Base-by-base conservation (phyloP, 2,888 invertebrate species). In the Spicauda simplicius region DNA sequence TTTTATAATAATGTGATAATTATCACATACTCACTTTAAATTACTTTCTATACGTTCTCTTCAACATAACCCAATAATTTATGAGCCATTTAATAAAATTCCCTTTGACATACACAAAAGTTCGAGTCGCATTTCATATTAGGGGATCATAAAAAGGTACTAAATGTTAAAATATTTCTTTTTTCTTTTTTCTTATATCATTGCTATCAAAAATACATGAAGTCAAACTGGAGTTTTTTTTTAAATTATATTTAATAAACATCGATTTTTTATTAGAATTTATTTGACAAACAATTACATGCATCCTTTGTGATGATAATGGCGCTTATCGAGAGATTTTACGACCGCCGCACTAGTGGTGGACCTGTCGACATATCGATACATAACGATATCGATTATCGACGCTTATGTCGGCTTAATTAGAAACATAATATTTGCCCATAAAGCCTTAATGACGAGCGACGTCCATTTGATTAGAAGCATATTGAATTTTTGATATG, bases 271-370 rank as follows among this genome's bases (percentile, higher is more conserved):
- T 91, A 91, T 91, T 91, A 88, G 79, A 90, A 92, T 92, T 93
- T 92, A 93, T 93, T 91, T 91, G 92, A 93, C 92, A 92, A 92
- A 92, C 91, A 93, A 92, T 91, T 90, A 92, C 88, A 89, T 85
- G 90, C 85, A 84, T 87, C 91, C 84, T 91, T 93, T 93, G 91
- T 91, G 90, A 91, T 91, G 86, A 87, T 90, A 91, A 92, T 91
- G 87, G 88, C 76, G 80, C 82, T 87, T 90, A 91, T 90, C 91
- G 81, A 86, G 87, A 88, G 81, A 82, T 90, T 92, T 92, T 92
- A 92, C 79, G 92, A 85, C 79, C 80, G 80, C 76, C 78, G 76
- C 76, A 75, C 76, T 83, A 86, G 85, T 77, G 89, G 73, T 77
- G n/a, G 67, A 70, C 64, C 50, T 57, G 63, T 70, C 63, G 70